Evolutionary conservation across 2,797 vertebrate species (phyloP), one percentile per base, ranked within the genome.

Genomic region (Typhlichthys eigenmanni): DNA sequence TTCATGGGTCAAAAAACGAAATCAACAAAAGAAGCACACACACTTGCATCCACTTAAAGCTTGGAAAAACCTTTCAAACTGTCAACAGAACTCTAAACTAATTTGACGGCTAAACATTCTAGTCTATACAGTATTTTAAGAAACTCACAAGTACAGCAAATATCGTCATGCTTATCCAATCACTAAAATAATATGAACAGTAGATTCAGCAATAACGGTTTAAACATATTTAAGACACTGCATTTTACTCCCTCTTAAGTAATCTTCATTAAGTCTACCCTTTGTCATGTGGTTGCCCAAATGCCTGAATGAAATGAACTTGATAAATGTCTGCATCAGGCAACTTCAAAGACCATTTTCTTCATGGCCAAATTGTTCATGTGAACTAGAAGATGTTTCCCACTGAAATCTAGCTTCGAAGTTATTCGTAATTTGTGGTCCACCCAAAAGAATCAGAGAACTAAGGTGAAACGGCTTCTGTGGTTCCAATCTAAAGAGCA

Each of bases 101-200:
- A 48, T 45, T 4, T 9, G 9, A 55, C 3, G 19, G 54, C 51
- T 24, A 52, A 2, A 12, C 47, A 49, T n/a, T 58, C 55, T 74
- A 60, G 55, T 64, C 6, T 48, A 24, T 34, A 14, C 14, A 24
- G 59, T 19, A 62, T 14, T 64, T 13, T 13, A 13, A 45, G 38
- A 45, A 62, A 60, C 47, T 9, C 52, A 59, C 47, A 59, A 58
- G 68, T 50, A 43, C 14, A 62, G 48, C 55, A 9, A 47, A 52
- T 62, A 85, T 83, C 85, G 84, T 86, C 93, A 94, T 94, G 94
- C 93, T 91, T 91, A 84, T 84, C 85, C 55, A 77, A 90, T 84
- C 86, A 88, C 89, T 79, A 85, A 66, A 84, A 91, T 88, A 88
- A 88, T 72, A 79, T 88, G 81, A 74, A 68, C 9, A 47, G 60